phyloP scores from a whole-genome alignment of 2,797 vertebrate genomes.

The Lepus oiostolus region DNA sequence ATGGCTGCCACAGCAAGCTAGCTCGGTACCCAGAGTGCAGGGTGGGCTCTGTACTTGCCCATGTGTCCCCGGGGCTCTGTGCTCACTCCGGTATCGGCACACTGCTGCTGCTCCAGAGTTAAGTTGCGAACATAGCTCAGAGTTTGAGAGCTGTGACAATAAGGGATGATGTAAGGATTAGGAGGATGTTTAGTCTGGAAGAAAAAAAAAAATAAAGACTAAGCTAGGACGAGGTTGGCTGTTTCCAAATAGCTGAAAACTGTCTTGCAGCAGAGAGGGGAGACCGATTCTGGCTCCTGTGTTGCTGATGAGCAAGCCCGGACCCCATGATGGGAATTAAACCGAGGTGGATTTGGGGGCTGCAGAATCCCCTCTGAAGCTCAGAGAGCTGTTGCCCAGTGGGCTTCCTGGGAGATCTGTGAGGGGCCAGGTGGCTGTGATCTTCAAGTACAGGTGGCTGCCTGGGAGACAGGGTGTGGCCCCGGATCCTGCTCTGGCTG shows the following conservation, averaged over 20 bases:
- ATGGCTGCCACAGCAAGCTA: slow-evolving; percentile 20
- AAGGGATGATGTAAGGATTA: slow-evolving; percentile 63
- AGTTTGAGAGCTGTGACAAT: slow-evolving; percentile 45
- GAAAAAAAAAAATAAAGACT: background rate
- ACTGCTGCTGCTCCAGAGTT: slow-evolving; percentile 34
- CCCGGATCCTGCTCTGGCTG: background rate
- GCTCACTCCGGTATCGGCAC: background rate
- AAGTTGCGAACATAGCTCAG: slow-evolving; percentile 39
- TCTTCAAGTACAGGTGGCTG: background rate
- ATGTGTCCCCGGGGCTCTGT: background rate
- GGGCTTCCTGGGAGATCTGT: background rate
- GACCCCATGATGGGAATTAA: background rate
- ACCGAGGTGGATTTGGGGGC: background rate
- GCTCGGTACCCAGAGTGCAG: background rate
- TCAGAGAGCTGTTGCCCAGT: background rate
- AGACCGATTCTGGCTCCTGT: background rate
- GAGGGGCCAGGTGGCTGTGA: background rate
- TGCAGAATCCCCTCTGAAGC: background rate
- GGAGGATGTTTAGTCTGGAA: slow-evolving; percentile 64
- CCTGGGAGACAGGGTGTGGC: background rate
- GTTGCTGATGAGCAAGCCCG: background rate
- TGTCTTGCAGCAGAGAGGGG: background rate
- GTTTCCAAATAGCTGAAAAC: slow-evolving; percentile 48
- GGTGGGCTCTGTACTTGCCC: background rate
- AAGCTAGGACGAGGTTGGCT: background rate